Evolutionary conservation across 2,113 vertebrate genomes (phyloP), one percentile per base, ranked within the genome.

Genomic region (Xyliphius kryptos): DNA sequence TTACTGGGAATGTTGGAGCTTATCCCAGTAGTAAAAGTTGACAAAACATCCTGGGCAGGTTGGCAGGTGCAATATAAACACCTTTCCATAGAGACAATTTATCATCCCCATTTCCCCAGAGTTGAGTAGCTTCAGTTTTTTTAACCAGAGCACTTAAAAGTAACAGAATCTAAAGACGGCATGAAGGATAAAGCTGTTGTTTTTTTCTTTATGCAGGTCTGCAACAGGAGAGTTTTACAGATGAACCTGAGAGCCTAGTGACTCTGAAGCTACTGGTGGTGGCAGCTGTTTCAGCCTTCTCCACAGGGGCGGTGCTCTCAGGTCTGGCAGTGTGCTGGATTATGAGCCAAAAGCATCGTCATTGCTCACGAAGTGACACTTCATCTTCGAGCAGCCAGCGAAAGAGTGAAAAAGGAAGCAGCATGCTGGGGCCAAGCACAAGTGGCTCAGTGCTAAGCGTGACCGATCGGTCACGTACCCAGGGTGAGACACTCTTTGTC

Each of bases 251-350:
- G 3, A 91, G 93, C 60, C 72, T 97, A 77, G 94, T 98, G n/a
- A 97, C 95, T 0, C 89, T 98, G 74, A 96, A 95, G 73, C 85
- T 97, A n/a, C 82, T 98, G 43, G 94, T 97, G 61, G 90, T 91
- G 1, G 97, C 93, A 19, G 95, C 95, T 0, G 91, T 97, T 2
- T 95, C 94, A 0, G 94, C 95, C 2, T 98, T 98, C 61, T 92
- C 92, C 78, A 95, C 93, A 36, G 95, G 95, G 37, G 93, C 95
- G 1, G 91, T 91, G 56, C 91, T 98, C 67, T 97, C 94, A 0
- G 95, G 94, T 47, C 90, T 98, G 56, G 93, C 91, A 8, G 94
- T 97, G 47, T 97, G 95, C 79, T 97, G 94, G 91, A 91, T 95
- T 76, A 91, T 97, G 82, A 90, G 92, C 8, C 92, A 93, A 76